phyloP scores from a whole-genome alignment of 2,888 invertebrate species.

The Metallyticus violacea region DNA sequence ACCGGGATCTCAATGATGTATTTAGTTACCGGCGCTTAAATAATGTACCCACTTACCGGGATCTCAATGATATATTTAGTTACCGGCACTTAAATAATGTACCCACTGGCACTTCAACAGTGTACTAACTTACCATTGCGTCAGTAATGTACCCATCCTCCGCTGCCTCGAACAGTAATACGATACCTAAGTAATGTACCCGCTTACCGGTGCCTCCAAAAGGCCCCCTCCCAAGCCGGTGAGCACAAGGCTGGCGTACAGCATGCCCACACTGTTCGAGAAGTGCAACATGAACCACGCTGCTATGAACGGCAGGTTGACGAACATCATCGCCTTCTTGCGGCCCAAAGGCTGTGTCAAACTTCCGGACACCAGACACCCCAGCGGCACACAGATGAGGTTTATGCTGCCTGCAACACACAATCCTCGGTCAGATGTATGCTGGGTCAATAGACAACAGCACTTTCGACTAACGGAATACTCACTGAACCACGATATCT shows the following conservation, averaged over 20 bases:
- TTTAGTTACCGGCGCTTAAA: no score
- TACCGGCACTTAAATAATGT: constrained; percentile 68
- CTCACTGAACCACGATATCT: constrained; percentile 75
- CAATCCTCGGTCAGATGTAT: no score
- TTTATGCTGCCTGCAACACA: constrained; percentile 58
- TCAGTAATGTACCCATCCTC: no score
- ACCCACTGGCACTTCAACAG: constrained; percentile 62
- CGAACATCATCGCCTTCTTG: constrained; percentile 70
- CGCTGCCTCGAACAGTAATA: no score
- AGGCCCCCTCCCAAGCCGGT: constrained; percentile 76
- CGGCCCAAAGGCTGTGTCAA: constrained; percentile 70
- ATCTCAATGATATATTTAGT: constrained; percentile 65
- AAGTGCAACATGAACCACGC: constrained; percentile 75
- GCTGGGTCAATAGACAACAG: background rate
- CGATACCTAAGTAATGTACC: no score
- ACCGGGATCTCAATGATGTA: no score
- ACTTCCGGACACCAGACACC: constrained; percentile 71
- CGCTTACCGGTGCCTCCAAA: constrained; percentile 73
- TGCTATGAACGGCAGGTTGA: constrained; percentile 68
- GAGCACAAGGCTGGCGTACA: constrained; percentile 67
- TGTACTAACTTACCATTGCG: constrained; percentile 27
- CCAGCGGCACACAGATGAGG: constrained; percentile 74
- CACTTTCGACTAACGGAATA: constrained; percentile 22
- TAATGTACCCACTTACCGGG: no score
- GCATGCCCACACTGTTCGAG: constrained; percentile 57